Evolutionary conservation across 2,888 invertebrate genomes (phyloP).

Genomic region (Alloscopus bannaensis): DNA sequence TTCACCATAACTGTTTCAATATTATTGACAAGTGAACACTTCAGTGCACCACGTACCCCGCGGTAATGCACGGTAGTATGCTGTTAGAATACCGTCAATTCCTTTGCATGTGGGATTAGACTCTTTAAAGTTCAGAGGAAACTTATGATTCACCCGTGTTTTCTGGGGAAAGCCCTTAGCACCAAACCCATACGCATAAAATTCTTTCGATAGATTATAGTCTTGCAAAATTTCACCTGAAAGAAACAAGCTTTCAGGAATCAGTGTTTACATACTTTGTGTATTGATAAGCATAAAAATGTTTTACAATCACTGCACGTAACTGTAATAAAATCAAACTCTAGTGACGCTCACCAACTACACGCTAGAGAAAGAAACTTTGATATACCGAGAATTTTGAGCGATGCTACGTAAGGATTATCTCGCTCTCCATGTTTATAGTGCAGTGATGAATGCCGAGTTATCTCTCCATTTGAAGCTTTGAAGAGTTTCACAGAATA

Average conservation of each 20-base stretch:
- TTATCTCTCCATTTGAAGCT: constrained; percentile 74
- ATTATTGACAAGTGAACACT: neutral
- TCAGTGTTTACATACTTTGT: no score
- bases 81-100: constrained; percentile 75
- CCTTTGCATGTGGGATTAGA: constrained; percentile 76
- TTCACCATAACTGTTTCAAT: no score
- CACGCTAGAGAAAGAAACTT: neutral
- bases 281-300: no score
- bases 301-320: no score
- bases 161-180: constrained; percentile 77
- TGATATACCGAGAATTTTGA: constrained; percentile 74
- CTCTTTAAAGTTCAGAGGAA: constrained; percentile 76
- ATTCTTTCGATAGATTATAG: constrained; percentile 75
- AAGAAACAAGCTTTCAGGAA: no score
- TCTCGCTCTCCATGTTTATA: constrained; percentile 75
- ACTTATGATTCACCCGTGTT: constrained; percentile 76
- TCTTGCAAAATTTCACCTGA: constrained; percentile 76
- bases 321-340: no score
- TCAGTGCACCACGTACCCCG: constrained; percentile 69
- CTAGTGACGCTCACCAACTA: no score
- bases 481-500: no score
- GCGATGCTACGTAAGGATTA: constrained; percentile 77
- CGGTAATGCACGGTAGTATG: constrained; percentile 76
- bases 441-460: constrained; percentile 74
- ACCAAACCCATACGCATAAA: constrained; percentile 79